Conservation (phyloP, 2,797 vertebrate genomes). For the Staurois parvus region DNA sequence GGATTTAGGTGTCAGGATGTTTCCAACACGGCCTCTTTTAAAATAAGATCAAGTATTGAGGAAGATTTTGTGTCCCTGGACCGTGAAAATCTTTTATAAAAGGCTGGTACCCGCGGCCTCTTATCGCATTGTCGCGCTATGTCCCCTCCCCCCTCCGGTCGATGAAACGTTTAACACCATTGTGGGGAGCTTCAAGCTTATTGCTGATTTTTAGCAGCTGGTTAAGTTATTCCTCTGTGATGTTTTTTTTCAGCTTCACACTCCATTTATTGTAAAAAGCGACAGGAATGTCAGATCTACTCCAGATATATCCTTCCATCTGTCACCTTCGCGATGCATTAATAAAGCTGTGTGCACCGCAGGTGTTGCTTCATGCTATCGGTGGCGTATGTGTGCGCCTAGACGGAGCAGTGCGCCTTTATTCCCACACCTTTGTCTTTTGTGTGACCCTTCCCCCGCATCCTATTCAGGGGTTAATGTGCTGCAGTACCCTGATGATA, state of each 20-base stretch:
- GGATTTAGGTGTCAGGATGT: too few relatives aligned
- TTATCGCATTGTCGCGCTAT: neutral
- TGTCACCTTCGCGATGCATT: constrained; percentile 14
- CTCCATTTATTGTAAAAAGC: constrained; percentile 37
- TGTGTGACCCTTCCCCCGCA: too few relatives aligned
- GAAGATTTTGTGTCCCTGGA: too few relatives aligned
- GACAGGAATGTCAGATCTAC: constrained; percentile 2
- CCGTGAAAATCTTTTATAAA: too few relatives aligned
- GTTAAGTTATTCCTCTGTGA: constrained; percentile 18
- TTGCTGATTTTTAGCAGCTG: constrained; percentile 34
- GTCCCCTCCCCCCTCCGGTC: neutral
- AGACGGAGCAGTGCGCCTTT: too few relatives aligned
- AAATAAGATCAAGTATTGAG: too few relatives aligned
- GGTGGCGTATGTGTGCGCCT: neutral
- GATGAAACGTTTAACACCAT: too few relatives aligned
- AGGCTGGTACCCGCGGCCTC: neutral
- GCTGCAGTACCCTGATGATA: too few relatives aligned
- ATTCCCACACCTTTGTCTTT: too few relatives aligned
- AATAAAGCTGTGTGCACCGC: neutral
- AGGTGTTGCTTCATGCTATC: neutral
- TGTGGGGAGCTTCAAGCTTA: neutral
- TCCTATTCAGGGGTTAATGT: too few relatives aligned
- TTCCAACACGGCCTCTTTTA: too few relatives aligned
- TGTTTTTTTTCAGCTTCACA: constrained; percentile 32
- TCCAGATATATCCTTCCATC: constrained; percentile 22